These are phyloP conservation scores for Drosophila nigricruria DNA, from an alignment of 2,888 invertebrate genomes.

Conservation along the genomic window DNA sequence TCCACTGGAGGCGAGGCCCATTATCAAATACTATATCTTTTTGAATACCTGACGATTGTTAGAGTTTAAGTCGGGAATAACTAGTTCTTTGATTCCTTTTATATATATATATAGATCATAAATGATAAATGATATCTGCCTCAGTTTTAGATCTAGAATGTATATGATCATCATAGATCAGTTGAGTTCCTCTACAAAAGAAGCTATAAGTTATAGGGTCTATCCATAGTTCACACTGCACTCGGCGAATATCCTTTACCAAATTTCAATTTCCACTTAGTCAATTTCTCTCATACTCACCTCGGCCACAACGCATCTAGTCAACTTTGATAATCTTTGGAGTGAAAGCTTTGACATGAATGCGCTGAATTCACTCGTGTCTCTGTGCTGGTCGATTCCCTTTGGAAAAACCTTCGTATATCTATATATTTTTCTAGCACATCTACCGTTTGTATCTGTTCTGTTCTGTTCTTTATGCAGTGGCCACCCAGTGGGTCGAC, in stretches of 20 bases:
- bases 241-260: no score
- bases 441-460: background rate
- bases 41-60: no score
- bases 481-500: slow-evolving; percentile 47
- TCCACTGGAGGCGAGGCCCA: background rate
- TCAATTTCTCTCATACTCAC: background rate
- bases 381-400: background rate
- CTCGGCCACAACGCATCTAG: background rate
- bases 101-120: no score
- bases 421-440: background rate
- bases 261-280: no score
- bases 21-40: background rate
- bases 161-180: no score
- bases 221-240: no score
- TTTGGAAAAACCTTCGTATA: background rate
- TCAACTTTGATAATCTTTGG: background rate
- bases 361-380: background rate
- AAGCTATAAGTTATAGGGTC: no score
- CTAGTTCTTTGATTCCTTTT: no score
- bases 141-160: no score
- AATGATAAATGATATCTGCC: no score
- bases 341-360: background rate
- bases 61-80: no score
- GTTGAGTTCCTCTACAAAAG: no score
- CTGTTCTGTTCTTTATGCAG: slow-evolving; percentile 11